Conservation (phyloP, 2,113 vertebrate species). For the Nipponia nippon region DNA sequence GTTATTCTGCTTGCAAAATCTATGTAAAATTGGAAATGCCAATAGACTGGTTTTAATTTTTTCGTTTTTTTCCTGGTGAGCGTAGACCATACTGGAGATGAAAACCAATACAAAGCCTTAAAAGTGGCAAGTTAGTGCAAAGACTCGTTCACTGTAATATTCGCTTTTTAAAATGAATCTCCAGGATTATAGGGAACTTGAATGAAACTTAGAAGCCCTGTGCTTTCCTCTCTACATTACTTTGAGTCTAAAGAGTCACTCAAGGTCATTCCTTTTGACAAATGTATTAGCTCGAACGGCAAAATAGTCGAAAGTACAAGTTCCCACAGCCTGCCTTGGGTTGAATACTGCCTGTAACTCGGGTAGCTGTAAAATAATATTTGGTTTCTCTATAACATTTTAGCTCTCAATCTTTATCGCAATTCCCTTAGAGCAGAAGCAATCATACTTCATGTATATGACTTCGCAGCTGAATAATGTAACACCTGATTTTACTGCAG, state of each 20-base stretch:
- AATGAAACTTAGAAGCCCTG: background rate
- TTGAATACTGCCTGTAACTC: background rate
- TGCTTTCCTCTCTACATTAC: accelerated
- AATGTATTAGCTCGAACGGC: accelerated
- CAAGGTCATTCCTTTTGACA: background rate
- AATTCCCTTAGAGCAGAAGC: background rate
- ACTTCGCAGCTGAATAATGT: background rate
- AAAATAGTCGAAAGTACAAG: accelerated
- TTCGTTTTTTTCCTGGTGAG: background rate
- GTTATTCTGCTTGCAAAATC: background rate
- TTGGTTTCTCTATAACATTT: background rate
- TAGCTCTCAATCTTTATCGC: background rate
- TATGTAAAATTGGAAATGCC: background rate
- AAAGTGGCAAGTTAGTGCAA: background rate
- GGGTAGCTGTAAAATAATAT: background rate
- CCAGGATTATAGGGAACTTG: background rate
- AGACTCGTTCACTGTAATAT: accelerated
- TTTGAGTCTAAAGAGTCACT: background rate
- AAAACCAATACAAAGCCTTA: background rate
- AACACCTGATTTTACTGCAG: background rate
- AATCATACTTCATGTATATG: accelerated
- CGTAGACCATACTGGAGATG: background rate
- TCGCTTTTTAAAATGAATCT: background rate
- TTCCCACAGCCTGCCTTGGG: background rate
- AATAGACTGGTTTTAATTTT: no score